Base-by-base conservation (phyloP, 2,113 vertebrate genomes). In the Ivindomyrus marchei region DNA sequence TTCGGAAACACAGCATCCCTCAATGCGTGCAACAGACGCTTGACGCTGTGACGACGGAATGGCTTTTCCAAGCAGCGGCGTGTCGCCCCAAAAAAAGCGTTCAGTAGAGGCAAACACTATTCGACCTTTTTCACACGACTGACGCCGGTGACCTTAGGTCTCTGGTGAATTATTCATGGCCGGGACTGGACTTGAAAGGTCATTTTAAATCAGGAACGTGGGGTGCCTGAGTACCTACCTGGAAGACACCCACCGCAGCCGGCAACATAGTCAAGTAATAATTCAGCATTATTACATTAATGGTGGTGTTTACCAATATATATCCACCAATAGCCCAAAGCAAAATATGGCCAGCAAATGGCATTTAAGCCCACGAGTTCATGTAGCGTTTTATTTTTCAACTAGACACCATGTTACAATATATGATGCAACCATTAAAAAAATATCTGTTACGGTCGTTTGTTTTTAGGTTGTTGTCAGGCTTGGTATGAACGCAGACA, bases 401-500 rank as follows among this genome's bases (percentile, higher is more conserved):
- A 70, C 62, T 10, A 31, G 62, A 70, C 62, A 13, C n/a, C n/a
- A 11, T 13, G n/a, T 70, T 31, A 4, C 62, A 1, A 70, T 4
- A 70, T 31, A 11, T 31, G 10, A 70, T 70, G 62, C 62, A 31
- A 31, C 62, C 9, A 27, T 70, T 70, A n/a, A 31, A 31, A 58
- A 70, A 70, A 70, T 31, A 27, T 31, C 62, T 13, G n/a, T 70
- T 27, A 31, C 1, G 27, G 62, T 39, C 1, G 6, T 19, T 39
- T 42, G 36, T 42, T 80, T 80, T 42, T 80, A 80, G 31, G 15
- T 19, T 36, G 31, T 80, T 17, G 31, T 11, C n/a, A 70, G 62
- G 62, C 62, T 31, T 13, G 27, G 62, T 13, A 70, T 47, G 83
- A 93, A 92, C 84, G 90, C 90, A 92, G 93, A 94, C 91, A 94